These are phyloP conservation scores for Echiichthys vipera DNA, from an alignment of 2,797 vertebrate genomes.

Conservation along the genomic window DNA sequence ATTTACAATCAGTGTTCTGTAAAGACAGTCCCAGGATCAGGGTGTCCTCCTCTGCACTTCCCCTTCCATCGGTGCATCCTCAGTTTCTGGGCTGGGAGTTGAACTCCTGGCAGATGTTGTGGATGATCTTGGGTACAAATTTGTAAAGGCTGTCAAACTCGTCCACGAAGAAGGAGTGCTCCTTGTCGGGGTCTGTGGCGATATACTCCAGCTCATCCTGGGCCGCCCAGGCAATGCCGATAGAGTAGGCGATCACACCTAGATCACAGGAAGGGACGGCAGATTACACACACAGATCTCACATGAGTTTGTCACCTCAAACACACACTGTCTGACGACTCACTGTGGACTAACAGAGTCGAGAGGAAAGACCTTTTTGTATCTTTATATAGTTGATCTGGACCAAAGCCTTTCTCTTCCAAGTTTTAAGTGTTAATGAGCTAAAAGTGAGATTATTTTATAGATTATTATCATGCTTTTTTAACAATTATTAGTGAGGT, in stretches of 20 bases:
- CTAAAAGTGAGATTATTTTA: background rate
- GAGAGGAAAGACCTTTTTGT: background rate
- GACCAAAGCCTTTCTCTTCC: background rate
- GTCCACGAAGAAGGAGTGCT: conserved; percentile 97
- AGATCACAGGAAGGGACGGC: conserved; percentile 36
- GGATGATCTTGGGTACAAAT: conserved; percentile 91
- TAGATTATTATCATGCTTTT: background rate
- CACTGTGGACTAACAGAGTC: conserved; percentile 24
- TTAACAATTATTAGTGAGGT: background rate
- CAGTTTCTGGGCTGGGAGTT: conserved; percentile 97
- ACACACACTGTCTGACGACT: conserved; percentile 26
- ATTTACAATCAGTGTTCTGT: conserved; percentile 57
- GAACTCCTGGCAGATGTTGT: conserved; percentile 98
- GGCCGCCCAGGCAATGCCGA: conserved; percentile 96
- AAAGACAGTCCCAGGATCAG: conserved; percentile 22
- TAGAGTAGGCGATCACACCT: conserved; percentile 96
- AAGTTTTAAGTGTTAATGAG: background rate
- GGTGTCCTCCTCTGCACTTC: background rate
- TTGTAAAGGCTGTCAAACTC: conserved; percentile 96
- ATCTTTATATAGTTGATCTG: background rate
- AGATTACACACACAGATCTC: conserved; percentile 33
- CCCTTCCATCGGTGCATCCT: conserved; percentile 45
- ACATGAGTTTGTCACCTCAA: conserved; percentile 20
- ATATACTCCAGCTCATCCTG: conserved; percentile 97
- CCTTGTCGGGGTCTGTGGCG: conserved; percentile 93